A percentile compares a stretch with the other conserved stretches of the same genome.
These are phyloP conservation scores for Microctonus brassicae DNA, from an alignment of 2,888 invertebrate species.

Conservation along the genomic window DNA sequence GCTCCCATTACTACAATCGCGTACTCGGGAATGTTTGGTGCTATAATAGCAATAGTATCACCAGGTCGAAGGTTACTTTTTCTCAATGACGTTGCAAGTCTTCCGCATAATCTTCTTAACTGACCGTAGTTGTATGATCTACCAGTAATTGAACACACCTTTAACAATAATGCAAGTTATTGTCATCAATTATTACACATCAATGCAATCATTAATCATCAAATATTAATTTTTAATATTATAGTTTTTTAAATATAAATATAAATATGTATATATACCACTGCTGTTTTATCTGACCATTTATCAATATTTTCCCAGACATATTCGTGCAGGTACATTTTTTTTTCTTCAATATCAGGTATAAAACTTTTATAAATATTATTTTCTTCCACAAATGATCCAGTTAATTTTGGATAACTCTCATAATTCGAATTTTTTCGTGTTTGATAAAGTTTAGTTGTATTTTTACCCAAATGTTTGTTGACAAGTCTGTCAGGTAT, in stretches of 20 bases:
- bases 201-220: too few relatives aligned
- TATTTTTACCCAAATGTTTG: not conserved
- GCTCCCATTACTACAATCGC: conserved; percentile 50
- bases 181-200: not conserved
- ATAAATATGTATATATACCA: conserved; percentile 69
- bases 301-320: conserved; percentile 76
- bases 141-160: conserved; percentile 54
- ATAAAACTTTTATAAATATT: conserved; percentile 46
- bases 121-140: conserved; percentile 59
- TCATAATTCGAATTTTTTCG: too few relatives aligned
- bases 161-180: not conserved
- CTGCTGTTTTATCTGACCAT: conserved; percentile 76
- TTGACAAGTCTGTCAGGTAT: not conserved
- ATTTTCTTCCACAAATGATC: conserved; percentile 30
- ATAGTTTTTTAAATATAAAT: not conserved
- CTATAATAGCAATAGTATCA: conserved; percentile 58
- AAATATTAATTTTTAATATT: not conserved
- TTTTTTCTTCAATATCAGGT: conserved; percentile 33
- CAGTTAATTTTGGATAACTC: not conserved
- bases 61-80: conserved; percentile 57
- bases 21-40: conserved; percentile 65
- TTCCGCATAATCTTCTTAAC: conserved; percentile 48
- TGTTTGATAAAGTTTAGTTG: not conserved
- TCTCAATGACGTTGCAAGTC: conserved; percentile 57
- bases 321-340: conserved; percentile 69